Conservation (phyloP, 2,113 vertebrate species). For the Fukomys damarensis region DNA sequence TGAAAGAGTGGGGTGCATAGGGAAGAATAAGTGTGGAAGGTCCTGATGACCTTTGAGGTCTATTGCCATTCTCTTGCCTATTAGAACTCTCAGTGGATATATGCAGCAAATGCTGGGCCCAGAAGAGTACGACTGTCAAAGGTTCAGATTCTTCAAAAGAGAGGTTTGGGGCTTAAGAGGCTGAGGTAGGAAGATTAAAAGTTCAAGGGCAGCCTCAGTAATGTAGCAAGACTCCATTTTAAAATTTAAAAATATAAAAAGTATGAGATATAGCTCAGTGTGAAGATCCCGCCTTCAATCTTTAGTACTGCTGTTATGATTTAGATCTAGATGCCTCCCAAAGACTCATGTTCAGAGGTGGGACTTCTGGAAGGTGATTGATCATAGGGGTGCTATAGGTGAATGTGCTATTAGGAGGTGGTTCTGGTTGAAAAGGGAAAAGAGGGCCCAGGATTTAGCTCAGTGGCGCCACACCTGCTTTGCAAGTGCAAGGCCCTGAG, state of each 20-base stretch:
- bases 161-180: background rate
- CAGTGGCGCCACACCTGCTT: too few relatives aligned
- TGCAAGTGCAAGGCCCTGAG: too few relatives aligned
- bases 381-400: background rate
- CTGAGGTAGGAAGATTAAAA: background rate
- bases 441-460: too few relatives aligned
- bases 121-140: background rate
- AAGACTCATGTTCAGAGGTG: background rate
- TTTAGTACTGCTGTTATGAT: background rate
- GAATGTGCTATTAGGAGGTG: background rate
- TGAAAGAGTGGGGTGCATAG: accelerated
- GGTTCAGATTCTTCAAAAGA: background rate
- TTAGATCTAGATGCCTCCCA: background rate
- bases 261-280: background rate
- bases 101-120: background rate
- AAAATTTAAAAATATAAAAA: too few relatives aligned
- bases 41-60: background rate
- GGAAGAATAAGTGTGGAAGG: background rate
- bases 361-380: background rate
- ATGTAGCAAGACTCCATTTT: background rate
- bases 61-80: background rate
- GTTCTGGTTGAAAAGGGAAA: too few relatives aligned
- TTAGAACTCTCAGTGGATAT: background rate
- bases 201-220: background rate
- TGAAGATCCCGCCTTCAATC: background rate